Base-by-base conservation (phyloP, 2,113 vertebrate species). In the Artemisiospiza belli region DNA sequence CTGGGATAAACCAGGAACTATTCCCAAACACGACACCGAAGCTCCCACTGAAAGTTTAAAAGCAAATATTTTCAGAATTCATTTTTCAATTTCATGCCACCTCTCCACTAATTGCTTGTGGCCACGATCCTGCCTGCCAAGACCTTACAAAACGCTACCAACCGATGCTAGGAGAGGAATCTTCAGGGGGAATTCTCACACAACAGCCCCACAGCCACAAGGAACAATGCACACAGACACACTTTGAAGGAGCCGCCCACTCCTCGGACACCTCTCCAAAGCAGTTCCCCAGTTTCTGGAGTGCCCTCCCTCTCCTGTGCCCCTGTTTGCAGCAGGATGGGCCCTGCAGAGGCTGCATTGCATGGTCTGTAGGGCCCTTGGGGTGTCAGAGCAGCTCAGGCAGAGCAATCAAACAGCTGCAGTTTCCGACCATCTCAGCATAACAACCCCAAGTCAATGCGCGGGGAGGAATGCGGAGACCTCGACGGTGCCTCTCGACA, bases 401-500 rank as follows among this genome's bases (percentile, higher is more conserved):
- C 75, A 89, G 68, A 81, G 69, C 37, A 92, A 58, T 69, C 72
- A 78, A 94, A 78, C 92, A 96, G 94, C 94, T 95, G 94, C 91
- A 92, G 52, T 91, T 95, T 95, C 95, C 95, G 96, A 96, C 68
- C 92, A 92, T 87, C 84, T 43, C 94, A 84, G 94, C 92, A 86
- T 77, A 97, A 92, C 93, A 93, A 31, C 57, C 77, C 72, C 81
- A 24, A 54, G 92, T 64, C 57, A 64, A 67, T 47, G 75, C 0
- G 2, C 10, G 0, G 83, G 37, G 51, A 87, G 96, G 92, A 94
- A 97, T 95, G 96, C 31, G 0, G 66, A 97, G 97, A 94, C 96
- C 97, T 96, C 86, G 27, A 84, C 77, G 21, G 96, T 89, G 94
- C 96, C 97, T 96, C 96, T 96, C 70, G 18, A 96, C 95, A 96